Conservation (phyloP, 2,797 vertebrate genomes). For the Sibirionetta formosa region DNA sequence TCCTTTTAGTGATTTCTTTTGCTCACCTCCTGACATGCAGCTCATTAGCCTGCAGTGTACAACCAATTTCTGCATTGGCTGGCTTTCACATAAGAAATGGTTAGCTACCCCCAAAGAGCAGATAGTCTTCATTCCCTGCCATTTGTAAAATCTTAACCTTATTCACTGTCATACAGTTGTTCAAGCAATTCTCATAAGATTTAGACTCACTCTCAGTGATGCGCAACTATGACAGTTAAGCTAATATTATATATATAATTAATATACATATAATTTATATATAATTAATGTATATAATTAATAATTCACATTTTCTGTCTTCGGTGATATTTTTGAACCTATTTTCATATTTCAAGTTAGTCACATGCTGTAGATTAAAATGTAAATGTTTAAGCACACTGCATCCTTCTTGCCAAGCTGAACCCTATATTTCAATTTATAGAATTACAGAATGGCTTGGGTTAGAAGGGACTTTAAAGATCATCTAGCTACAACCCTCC, state of each 20-base stretch:
- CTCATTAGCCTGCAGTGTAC: not conserved
- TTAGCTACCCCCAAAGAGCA: not conserved
- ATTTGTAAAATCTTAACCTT: not conserved
- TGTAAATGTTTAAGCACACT: not conserved
- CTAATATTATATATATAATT: not conserved
- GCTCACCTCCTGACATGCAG: not conserved
- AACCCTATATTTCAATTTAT: not conserved
- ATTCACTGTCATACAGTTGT: not conserved
- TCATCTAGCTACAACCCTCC: too few relatives aligned
- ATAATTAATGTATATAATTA: not conserved
- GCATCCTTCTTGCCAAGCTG: not conserved
- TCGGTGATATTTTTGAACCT: not conserved
- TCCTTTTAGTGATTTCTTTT: not conserved
- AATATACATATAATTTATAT: too few relatives aligned
- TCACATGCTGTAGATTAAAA: not conserved
- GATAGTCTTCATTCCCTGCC: not conserved
- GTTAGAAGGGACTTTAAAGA: too few relatives aligned
- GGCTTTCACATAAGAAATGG: not conserved
- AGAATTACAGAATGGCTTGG: too few relatives aligned
- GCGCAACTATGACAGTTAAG: not conserved
- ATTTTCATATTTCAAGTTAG: not conserved
- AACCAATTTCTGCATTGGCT: not conserved
- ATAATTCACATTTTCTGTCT: not conserved
- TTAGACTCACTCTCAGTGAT: not conserved
- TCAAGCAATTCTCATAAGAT: not conserved